Evolutionary conservation across 1,140 invertebrate species (phyloP), one percentile per base, ranked within the genome.

Genomic region (Brachionus sp.): DNA sequence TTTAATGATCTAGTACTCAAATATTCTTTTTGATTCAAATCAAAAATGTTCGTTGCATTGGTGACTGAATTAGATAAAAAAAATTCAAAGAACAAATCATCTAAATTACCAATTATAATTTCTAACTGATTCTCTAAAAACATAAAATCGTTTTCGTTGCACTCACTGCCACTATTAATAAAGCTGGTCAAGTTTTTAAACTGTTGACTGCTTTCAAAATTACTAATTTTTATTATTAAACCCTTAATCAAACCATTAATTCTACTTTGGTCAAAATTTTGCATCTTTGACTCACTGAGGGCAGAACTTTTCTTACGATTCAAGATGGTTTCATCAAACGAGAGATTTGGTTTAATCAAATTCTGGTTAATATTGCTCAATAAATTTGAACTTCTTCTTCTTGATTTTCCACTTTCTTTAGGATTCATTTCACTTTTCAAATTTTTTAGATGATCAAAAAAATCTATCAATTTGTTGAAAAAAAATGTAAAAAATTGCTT

Each of bases 401-500:
- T 42, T 9, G 39, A 53, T 44, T 53, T 53, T 12, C 33, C 13
- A 37, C 16, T 44, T 9, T 39, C 39, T 62, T 62, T 80, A 16
- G 46, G 16, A 25, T 16, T 37, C 10, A 80, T 5, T 25, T 80
- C 77, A 25, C 42, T 62, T 80, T 62, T 80, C 37, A 80, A 80
- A 3, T 62, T 80, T 37, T 25, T 35, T 53, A 80, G 42, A 5
- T 80, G 53, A 5, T 80, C 62, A 39, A 62, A 42, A 62, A 80
- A 80, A 5, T 42, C 29, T 19, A 80, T 62, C 19, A 80, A 10
- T 19, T 80, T 80, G n/a, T 80, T 80, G 4, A 80, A 16, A 35
- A 80, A 80, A 66, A 80, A 62, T 25, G 46, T 80, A 29, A 80
- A 42, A 44, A 80, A 80, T 57, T 66, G 50, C 50, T 62, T 80